A percentile compares a stretch with the other conserved stretches of the same genome.
These are phyloP conservation scores for Phrynocephalus versicolor DNA, from an alignment of 2,113 vertebrate species.

Conservation along the genomic window DNA sequence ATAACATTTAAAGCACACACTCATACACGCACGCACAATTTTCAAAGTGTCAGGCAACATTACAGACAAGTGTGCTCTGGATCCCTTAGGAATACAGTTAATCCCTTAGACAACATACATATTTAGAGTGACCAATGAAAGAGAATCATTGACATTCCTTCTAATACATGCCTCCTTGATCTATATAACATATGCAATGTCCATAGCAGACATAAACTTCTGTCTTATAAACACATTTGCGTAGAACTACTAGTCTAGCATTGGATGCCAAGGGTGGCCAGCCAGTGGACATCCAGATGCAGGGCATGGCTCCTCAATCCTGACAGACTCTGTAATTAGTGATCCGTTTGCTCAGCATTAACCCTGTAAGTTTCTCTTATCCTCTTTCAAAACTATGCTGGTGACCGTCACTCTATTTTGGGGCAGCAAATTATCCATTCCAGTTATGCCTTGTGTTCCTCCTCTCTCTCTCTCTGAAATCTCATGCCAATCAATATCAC, in stretches of 20 bases:
- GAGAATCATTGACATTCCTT: too few relatives aligned
- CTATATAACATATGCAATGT: not conserved
- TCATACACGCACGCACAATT: not conserved
- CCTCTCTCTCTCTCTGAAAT: not conserved
- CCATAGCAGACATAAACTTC: not conserved
- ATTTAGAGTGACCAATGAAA: too few relatives aligned
- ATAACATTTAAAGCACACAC: not conserved
- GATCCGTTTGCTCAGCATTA: not conserved
- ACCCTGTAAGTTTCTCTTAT: not conserved
- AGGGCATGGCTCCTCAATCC: not conserved
- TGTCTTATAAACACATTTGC: too few relatives aligned
- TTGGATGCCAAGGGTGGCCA: not conserved
- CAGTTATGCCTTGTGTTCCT: not conserved
- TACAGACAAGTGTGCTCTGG: too few relatives aligned
- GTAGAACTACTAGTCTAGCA: not conserved
- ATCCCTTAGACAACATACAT: too few relatives aligned
- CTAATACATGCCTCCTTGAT: not conserved
- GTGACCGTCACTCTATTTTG: not conserved
- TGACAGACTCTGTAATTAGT: not conserved
- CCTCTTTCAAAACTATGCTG: not conserved
- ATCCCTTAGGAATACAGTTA: too few relatives aligned
- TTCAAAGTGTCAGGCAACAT: too few relatives aligned
- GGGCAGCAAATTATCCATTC: not conserved
- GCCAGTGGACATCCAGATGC: not conserved
- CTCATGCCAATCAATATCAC: not conserved